Base-by-base conservation (phyloP, 2,113 vertebrate genomes). In the Harpagus bidentatus region DNA sequence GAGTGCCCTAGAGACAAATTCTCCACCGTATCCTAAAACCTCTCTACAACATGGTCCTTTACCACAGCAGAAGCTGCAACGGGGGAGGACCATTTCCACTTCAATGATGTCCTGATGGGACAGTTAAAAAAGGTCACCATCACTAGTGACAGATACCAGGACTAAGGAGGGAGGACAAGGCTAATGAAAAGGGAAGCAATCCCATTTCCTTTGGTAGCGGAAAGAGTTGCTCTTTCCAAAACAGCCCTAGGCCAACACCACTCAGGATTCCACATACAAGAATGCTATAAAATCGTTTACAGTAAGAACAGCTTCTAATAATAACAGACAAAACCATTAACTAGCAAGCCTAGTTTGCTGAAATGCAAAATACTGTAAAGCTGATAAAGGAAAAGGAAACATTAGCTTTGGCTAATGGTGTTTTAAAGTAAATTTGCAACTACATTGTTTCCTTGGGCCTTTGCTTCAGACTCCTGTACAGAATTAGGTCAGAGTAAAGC, bases 361-460 rank as follows among this genome's bases (percentile, higher is more conserved):
- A 93, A 88, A 88, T 63, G 70, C n/a, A 85, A 65, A 78, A 78
- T 79, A 23, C 47, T 36, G 22, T 76, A 50, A 65, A 89, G 42
- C 61, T 92, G 52, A 70, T 73, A 90, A 69, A 92, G 50, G 65
- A 70, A 96, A 82, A 88, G 94, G 82, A 93, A 95, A 93, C 77
- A 87, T 62, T 84, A 72, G 45, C 63, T 94, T 74, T 87, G 63
- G 31, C 47, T 94, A 91, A 93, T 38, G 31, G 67, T n/a, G 18
- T 86, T 94, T 95, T 93, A 88, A 90, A 95, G 80, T 66, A 95
- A 91, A 91, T 94, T 82, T 82, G 31, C 56, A 82, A 70, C 38
- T 58, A 63, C 67, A 48, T 38, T 65, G 63, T 76, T 96, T 97
- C 66, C 62, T 79, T 53, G 42, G 31, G 88, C 53, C 65, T 82